Evolutionary conservation across 2,113 vertebrate species (phyloP).

Genomic region (Rhinichthys klamathensis): DNA sequence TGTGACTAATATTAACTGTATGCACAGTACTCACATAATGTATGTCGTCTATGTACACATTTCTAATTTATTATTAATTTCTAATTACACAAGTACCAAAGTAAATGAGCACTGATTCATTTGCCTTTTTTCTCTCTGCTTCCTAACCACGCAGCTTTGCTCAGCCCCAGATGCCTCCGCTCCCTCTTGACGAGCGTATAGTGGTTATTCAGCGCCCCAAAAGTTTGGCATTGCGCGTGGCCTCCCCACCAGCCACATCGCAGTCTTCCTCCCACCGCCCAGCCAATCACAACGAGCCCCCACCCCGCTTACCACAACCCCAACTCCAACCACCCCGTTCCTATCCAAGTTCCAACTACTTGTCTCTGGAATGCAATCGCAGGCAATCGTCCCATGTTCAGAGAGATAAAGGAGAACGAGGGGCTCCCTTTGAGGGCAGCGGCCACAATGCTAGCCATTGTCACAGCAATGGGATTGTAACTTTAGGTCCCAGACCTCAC

Average conservation of each 20-base stretch:
- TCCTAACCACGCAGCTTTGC: constrained; percentile 66
- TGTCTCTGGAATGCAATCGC: constrained; percentile 77
- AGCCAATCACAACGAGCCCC: constrained; percentile 61
- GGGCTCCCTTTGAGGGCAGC: constrained; percentile 52
- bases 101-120: neutral
- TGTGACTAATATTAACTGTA: constrained; percentile 44
- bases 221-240: constrained; percentile 72
- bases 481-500: constrained; percentile 72
- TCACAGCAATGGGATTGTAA: constrained; percentile 78
- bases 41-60: constrained; percentile 12
- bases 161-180: constrained; percentile 85
- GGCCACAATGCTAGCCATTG: constrained; percentile 71
- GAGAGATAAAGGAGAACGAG: constrained; percentile 68
- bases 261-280: constrained; percentile 71
- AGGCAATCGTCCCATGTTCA: constrained; percentile 64
- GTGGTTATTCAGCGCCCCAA: constrained; percentile 82
- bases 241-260: constrained; percentile 70
- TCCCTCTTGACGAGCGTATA: constrained; percentile 86
- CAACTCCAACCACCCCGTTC: constrained; percentile 64
- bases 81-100: neutral
- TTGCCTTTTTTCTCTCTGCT: constrained; percentile 39
- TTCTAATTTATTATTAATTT: neutral
- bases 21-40: constrained; percentile 4
- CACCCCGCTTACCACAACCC: constrained; percentile 62
- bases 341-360: constrained; percentile 67